Conservation (phyloP, 53 echinoderm and acorn worm species). For the Crossaster papposus region DNA sequence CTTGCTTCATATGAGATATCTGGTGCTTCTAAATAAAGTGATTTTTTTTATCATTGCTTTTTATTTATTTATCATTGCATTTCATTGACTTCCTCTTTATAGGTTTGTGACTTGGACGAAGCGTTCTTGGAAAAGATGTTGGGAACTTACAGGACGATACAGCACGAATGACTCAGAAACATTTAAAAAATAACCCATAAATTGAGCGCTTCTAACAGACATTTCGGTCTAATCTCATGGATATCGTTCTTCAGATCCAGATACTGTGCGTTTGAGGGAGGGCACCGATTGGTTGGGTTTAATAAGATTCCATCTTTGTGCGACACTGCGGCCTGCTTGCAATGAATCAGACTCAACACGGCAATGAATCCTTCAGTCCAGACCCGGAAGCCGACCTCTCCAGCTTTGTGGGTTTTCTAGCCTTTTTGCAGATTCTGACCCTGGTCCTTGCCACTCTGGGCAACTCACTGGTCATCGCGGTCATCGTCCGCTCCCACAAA, state of each 20-base stretch:
- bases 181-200: too few species aligned
- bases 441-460: constrained; percentile 70
- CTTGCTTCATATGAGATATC: too few species aligned
- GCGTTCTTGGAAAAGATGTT: too few species aligned
- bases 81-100: too few species aligned
- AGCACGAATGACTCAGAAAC: too few species aligned
- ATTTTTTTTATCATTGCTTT: too few species aligned
- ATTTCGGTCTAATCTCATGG: not conserved
- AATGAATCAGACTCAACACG: constrained; percentile 29
- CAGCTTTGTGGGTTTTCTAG: constrained; percentile 29
- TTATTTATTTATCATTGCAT: too few species aligned
- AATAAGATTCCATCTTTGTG: not conserved
- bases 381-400: not conserved
- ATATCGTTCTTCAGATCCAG: not conserved
- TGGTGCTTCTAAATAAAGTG: too few species aligned
- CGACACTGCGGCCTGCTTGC: not conserved
- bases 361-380: not conserved
- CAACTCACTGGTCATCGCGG: constrained; percentile 77
- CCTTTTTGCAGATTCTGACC: constrained; percentile 61
- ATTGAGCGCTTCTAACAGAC: too few species aligned
- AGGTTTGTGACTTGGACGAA: too few species aligned
- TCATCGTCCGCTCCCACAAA: constrained; percentile 72
- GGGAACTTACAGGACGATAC: too few species aligned
- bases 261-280: not conserved
- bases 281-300: not conserved